Conservation (phyloP, 2,113 vertebrate species). For the Cygnus atratus region DNA sequence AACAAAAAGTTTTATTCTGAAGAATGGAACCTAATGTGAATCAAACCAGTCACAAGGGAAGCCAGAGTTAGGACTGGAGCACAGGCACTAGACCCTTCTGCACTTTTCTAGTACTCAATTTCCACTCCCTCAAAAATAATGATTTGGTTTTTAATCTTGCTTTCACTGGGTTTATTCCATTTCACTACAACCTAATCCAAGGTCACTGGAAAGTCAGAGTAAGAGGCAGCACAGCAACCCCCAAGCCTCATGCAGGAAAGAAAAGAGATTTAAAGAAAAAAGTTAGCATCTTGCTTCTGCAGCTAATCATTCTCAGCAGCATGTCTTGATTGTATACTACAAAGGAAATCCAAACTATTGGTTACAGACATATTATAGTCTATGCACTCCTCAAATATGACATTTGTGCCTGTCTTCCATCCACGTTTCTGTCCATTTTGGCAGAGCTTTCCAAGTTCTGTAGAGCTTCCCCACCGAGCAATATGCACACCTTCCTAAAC, state of each 20-base stretch:
- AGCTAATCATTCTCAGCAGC: slow-evolving; percentile 13
- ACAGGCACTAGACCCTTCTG: not conserved
- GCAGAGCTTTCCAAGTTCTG: not conserved
- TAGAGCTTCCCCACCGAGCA: not conserved
- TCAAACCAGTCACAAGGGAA: not conserved
- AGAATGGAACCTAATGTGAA: not conserved
- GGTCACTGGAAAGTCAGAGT: slow-evolving; percentile 50
- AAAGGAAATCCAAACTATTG: slow-evolving; percentile 26
- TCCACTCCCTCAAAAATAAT: slow-evolving; percentile 26
- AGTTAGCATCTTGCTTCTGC: not conserved
- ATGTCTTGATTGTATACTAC: not conserved
- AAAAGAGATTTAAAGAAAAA: not conserved
- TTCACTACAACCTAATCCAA: slow-evolving; percentile 30
- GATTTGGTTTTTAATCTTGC: slow-evolving; percentile 1
- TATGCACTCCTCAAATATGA: not conserved
- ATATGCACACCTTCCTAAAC: not conserved
- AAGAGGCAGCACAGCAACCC: not conserved
- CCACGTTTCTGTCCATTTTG: not conserved
- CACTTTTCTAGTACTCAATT: not conserved
- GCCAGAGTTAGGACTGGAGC: not conserved
- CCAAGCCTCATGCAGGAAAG: not conserved
- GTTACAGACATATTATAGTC: not conserved
- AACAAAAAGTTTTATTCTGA: not conserved
- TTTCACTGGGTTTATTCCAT: not conserved
- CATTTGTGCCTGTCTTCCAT: not conserved